These are phyloP conservation scores for Embidobia sp. DNA, from an alignment of 2,888 invertebrate genomes.

Conservation along the genomic window DNA sequence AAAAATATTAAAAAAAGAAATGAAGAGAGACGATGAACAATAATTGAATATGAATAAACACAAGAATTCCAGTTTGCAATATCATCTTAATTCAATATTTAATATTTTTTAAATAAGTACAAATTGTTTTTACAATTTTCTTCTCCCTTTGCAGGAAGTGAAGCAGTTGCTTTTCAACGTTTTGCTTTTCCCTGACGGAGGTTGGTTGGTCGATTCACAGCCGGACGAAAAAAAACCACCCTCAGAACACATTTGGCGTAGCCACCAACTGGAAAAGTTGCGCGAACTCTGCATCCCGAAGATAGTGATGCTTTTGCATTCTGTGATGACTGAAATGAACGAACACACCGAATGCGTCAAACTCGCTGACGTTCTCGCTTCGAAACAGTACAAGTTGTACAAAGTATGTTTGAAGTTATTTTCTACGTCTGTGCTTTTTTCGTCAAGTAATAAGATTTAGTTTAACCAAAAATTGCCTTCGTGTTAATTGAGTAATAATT, in stretches of 20 bases:
- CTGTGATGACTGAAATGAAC: constrained; percentile 89
- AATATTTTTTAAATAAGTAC: too few relatives aligned
- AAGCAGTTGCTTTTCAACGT: constrained; percentile 92
- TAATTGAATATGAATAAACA: too few relatives aligned
- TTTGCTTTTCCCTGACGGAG: constrained; percentile 92
- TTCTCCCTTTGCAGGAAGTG: constrained; percentile 84
- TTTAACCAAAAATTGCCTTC: too few relatives aligned
- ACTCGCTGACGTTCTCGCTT: constrained; percentile 90
- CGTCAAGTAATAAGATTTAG: too few relatives aligned
- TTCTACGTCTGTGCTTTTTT: too few relatives aligned
- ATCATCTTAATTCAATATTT: too few relatives aligned
- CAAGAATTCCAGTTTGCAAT: too few relatives aligned
- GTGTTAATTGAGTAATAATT: neutral
- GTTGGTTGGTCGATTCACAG: constrained; percentile 92
- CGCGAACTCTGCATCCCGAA: constrained; percentile 93
- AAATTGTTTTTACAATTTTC: too few relatives aligned
- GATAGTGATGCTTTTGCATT: constrained; percentile 89
- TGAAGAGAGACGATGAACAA: too few relatives aligned
- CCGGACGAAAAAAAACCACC: constrained; percentile 82
- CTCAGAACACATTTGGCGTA: constrained; percentile 83
- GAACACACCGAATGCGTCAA: constrained; percentile 89
- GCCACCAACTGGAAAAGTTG: constrained; percentile 88
- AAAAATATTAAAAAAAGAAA: too few relatives aligned
- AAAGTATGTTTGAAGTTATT: too few relatives aligned
- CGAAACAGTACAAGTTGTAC: constrained; percentile 90